These are phyloP conservation scores for Bombus confusus DNA, from an alignment of 1,140 invertebrate genomes.

Conservation along the genomic window DNA sequence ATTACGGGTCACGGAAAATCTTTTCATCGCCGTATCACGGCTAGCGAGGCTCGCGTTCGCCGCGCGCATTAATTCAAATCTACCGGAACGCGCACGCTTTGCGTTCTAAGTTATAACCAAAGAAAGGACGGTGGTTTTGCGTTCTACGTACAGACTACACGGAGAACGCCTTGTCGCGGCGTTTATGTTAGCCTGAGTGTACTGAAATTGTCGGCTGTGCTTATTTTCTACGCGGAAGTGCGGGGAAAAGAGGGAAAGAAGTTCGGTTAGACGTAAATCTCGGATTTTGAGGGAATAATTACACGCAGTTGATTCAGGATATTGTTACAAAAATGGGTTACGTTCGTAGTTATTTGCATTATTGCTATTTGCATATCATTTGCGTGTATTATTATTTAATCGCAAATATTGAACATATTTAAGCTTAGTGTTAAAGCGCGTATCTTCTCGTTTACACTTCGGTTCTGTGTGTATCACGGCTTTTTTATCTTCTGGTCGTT, in stretches of 20 bases:
- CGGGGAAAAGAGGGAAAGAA: background rate
- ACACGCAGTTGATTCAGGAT: too few relatives aligned
- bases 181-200: too few relatives aligned
- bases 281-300: background rate
- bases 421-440: too few relatives aligned
- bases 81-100: constrained; percentile 9
- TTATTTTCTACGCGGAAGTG: background rate
- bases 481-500: too few relatives aligned
- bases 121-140: background rate
- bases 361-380: too few relatives aligned
- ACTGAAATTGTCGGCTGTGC: background rate
- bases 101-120: background rate
- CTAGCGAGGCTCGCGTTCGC: background rate
- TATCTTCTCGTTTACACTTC: too few relatives aligned
- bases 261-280: background rate
- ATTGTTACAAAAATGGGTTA: too few relatives aligned
- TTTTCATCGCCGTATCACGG: constrained; percentile 57
- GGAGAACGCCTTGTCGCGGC: too few relatives aligned
- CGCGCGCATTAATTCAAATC: constrained; percentile 47
- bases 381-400: too few relatives aligned
- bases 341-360: too few relatives aligned
- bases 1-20: constrained; percentile 62
- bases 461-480: too few relatives aligned
- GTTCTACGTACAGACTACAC: background rate
- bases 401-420: too few relatives aligned